These are phyloP conservation scores for Polyergus mexicanus DNA, from an alignment of 1,140 invertebrate species.

Conservation along the genomic window DNA sequence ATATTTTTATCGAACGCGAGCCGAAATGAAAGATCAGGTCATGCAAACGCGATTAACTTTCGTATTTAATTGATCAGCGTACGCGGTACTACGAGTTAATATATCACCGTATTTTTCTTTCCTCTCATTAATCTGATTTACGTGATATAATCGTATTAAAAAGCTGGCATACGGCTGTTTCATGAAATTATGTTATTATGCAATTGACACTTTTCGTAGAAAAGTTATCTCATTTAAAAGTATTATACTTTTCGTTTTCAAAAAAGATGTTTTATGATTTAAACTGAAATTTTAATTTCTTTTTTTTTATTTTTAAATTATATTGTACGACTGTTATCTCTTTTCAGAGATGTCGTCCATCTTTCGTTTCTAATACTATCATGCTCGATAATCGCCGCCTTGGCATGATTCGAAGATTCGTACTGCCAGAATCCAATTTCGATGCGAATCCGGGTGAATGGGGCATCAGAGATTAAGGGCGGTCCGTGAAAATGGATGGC, in stretches of 20 bases:
- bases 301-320: neutral
- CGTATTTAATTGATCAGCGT: neutral
- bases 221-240: conserved; percentile 18
- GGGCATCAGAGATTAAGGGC: conserved; percentile 71
- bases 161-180: neutral
- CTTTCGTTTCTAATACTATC: conserved; percentile 11
- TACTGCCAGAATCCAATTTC: conserved; percentile 70
- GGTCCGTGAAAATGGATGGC: conserved; percentile 69
- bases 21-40: conserved; percentile 12
- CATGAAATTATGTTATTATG: neutral
- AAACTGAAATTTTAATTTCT: neutral
- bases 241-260: neutral
- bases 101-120: neutral
- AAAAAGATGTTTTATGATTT: neutral
- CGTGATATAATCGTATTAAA: neutral
- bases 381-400: conserved; percentile 13
- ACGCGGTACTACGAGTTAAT: neutral
- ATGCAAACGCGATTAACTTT: conserved; percentile 8
- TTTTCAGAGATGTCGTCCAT: neutral
- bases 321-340: neutral
- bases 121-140: neutral
- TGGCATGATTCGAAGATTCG: conserved; percentile 44
- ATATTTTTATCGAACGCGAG: conserved; percentile 60
- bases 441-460: conserved; percentile 73
- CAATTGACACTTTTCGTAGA: neutral